phyloP scores from a whole-genome alignment of 2,888 invertebrate species.

The Phymatocera aterrima region DNA sequence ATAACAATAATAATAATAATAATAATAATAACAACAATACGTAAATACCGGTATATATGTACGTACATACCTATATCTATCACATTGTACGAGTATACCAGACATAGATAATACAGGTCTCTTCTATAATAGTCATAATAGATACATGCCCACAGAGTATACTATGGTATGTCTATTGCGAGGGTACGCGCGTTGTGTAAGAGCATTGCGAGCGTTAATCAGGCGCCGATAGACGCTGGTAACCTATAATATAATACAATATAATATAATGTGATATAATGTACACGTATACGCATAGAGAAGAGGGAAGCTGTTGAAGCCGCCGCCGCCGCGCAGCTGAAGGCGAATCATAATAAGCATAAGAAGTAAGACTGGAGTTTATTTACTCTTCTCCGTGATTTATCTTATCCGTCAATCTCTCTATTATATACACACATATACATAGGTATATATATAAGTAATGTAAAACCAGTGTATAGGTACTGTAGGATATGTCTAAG shows the following conservation, averaged over 20 bases:
- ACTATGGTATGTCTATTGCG: too few relatives aligned
- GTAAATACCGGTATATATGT: constrained; percentile 42
- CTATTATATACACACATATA: background rate
- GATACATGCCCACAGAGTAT: background rate
- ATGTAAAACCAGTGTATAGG: too few relatives aligned
- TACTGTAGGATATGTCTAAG: too few relatives aligned
- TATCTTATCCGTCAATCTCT: constrained; percentile 29
- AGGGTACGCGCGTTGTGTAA: constrained; percentile 3
- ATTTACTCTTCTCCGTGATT: constrained; percentile 14
- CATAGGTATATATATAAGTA: background rate
- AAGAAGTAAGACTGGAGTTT: background rate
- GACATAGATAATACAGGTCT: background rate
- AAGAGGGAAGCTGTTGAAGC: constrained; percentile 12
- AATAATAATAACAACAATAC: constrained; percentile 13
- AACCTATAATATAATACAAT: background rate
- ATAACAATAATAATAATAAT: too few relatives aligned
- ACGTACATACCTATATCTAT: constrained; percentile 40
- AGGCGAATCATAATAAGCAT: constrained; percentile 25
- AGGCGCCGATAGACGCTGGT: background rate
- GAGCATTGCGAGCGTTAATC: background rate
- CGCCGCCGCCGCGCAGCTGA: too few relatives aligned
- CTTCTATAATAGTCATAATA: background rate
- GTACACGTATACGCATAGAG: too few relatives aligned
- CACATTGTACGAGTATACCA: background rate
- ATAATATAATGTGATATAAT: too few relatives aligned